Conservation (phyloP, 2,113 vertebrate genomes). For the Piaya cayana region DNA sequence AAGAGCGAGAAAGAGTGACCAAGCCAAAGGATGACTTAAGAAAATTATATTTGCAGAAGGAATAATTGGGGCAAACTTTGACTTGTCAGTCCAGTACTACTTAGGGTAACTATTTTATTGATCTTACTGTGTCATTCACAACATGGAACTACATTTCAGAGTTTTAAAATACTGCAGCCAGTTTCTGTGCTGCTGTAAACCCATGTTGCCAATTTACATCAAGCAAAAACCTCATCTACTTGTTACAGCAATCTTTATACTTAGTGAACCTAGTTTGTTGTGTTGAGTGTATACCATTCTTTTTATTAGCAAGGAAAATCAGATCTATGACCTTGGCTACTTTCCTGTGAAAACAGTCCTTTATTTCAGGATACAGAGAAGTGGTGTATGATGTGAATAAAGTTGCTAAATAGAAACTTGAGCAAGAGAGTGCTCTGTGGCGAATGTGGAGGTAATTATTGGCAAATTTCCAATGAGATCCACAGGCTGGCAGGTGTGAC, state of each 20-base stretch:
- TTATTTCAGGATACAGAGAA: background rate
- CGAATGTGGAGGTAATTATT: background rate
- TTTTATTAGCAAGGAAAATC: background rate
- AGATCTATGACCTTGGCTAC: background rate
- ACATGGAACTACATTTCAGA: background rate
- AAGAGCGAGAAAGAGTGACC: background rate
- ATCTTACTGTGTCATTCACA: background rate
- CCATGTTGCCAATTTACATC: background rate
- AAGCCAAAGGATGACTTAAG: background rate
- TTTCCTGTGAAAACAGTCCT: background rate
- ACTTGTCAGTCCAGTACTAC: background rate
- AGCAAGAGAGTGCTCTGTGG: background rate
- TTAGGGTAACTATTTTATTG: background rate
- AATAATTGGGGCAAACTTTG: background rate
- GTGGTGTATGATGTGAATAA: background rate
- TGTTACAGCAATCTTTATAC: background rate
- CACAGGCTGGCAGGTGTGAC: background rate
- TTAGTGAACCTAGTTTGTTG: background rate
- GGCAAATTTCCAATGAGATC: background rate
- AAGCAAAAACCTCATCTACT: background rate
- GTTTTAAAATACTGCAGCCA: background rate
- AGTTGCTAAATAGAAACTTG: background rate
- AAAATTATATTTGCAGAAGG: background rate
- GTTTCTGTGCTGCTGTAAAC: background rate
- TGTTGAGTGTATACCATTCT: background rate